Conservation (phyloP, 1,140 invertebrate genomes). For the Drusus annulatus region DNA sequence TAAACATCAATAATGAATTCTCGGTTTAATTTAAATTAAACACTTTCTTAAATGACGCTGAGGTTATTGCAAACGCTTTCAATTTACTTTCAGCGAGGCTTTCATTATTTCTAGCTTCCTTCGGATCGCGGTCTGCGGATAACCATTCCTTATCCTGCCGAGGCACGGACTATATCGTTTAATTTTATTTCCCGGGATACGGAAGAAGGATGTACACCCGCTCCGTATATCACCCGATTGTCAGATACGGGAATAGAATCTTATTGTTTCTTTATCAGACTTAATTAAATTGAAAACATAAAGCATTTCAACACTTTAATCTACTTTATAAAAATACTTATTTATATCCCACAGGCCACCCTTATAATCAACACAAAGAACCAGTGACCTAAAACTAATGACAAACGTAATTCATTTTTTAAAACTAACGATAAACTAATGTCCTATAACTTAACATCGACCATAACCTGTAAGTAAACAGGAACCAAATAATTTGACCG, state of each 20-base stretch:
- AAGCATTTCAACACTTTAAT: too few species aligned
- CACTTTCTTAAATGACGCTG: conserved; percentile 43
- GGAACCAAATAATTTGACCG: too few species aligned
- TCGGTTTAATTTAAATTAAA: conserved; percentile 42
- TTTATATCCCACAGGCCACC: too few species aligned
- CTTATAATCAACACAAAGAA: too few species aligned
- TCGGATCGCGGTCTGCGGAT: conserved; percentile 37
- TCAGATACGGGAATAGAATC: conserved; percentile 25
- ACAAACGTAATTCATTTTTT: too few species aligned
- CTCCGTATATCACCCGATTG: conserved; percentile 39
- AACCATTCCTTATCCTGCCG: conserved; percentile 39
- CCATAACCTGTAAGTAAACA: too few species aligned
- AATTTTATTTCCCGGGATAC: conserved; percentile 50
- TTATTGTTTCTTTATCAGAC: conserved; percentile 31
- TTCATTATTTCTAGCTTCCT: conserved; percentile 48
- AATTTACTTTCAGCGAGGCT: conserved; percentile 44
- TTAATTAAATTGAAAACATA: conserved; percentile 23
- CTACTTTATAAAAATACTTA: too few species aligned
- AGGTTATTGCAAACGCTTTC: conserved; percentile 41
- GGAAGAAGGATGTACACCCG: conserved; percentile 35
- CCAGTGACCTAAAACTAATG: too few species aligned
- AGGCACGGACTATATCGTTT: conserved; percentile 44
- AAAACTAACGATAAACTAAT: too few species aligned
- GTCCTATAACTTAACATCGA: too few species aligned
- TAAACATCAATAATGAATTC: conserved; percentile 41